A percentile compares a stretch with the other conserved stretches of the same genome.
Conservation (phyloP, 2,113 vertebrate genomes). For the Opisthocomus hoazin region DNA sequence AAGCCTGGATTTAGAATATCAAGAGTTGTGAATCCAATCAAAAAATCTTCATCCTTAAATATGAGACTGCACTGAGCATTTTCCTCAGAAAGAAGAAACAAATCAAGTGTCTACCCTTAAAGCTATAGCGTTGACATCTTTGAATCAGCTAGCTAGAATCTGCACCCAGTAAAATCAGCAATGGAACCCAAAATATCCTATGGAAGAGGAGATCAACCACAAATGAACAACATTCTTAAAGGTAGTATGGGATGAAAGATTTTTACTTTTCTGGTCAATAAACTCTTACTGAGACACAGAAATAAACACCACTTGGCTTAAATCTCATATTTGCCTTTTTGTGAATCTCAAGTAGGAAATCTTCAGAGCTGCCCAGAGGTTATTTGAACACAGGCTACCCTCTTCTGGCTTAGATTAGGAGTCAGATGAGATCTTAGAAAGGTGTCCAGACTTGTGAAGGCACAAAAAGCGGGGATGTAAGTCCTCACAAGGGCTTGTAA, state of each 20-base stretch:
- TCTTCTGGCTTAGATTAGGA: not conserved
- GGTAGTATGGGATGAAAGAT: rapidly evolving
- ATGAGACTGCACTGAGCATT: not conserved
- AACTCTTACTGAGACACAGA: not conserved
- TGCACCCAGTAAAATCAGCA: not conserved
- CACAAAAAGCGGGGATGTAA: not conserved
- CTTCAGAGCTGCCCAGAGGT: not conserved
- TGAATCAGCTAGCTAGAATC: not conserved
- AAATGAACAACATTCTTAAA: not conserved
- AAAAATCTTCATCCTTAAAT: not conserved
- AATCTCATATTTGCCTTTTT: not conserved
- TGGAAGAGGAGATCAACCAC: not conserved
- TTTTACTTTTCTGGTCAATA: not conserved
- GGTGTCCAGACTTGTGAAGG: not conserved
- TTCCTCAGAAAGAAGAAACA: not conserved
- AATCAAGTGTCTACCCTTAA: not conserved
- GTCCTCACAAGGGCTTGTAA: not conserved
- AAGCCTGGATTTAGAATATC: not conserved
- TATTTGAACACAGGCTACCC: not conserved
- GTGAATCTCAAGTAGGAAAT: not conserved
- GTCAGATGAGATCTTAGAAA: not conserved
- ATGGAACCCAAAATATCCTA: not conserved
- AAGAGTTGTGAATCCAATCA: not conserved
- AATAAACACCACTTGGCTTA: not conserved
- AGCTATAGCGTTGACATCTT: not conserved